Evolutionary conservation across 2,888 invertebrate genomes (phyloP).

Genomic region (Caenorhabditis uteleia): DNA sequence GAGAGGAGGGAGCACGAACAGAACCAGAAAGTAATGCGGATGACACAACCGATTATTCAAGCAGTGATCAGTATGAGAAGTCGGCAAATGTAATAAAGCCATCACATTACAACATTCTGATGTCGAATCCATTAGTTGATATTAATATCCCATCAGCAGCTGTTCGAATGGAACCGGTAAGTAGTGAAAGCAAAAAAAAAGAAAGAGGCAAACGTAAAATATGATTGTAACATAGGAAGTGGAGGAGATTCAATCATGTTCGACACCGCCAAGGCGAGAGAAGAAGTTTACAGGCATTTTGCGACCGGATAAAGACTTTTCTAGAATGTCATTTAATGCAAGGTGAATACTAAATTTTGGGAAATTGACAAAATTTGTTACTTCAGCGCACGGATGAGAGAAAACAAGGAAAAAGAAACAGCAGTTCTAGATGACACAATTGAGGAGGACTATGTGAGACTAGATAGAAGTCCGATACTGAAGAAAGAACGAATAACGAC

Average conservation of each 20-base stretch:
- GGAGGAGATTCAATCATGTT: constrained; percentile 39
- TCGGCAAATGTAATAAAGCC: constrained; percentile 25
- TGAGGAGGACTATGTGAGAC: constrained; percentile 21
- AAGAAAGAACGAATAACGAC: constrained; percentile 34
- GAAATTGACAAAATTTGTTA: not conserved
- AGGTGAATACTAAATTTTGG: constrained; percentile 25
- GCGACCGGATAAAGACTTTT: constrained; percentile 59
- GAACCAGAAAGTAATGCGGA: constrained; percentile 66
- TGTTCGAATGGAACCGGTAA: constrained; percentile 2
- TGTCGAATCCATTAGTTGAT: constrained; percentile 59
- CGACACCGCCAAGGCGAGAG: constrained; percentile 33
- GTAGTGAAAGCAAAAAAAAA: not conserved
- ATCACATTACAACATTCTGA: constrained; percentile 56
- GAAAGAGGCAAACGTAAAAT: not conserved
- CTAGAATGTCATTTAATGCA: constrained; percentile 65
- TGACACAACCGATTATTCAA: constrained; percentile 68
- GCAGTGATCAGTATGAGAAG: constrained; percentile 57
- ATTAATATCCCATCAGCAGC: constrained; percentile 41
- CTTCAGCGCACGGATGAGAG: constrained; percentile 23
- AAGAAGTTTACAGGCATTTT: constrained; percentile 23
- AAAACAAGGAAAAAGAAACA: constrained; percentile 24
- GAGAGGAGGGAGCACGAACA: constrained; percentile 56
- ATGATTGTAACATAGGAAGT: constrained; percentile 5
- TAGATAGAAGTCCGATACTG: constrained; percentile 29
- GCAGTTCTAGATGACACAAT: constrained; percentile 27